These are phyloP conservation scores for Champsocephalus gunnari DNA, from an alignment of 2,797 vertebrate genomes.

Conservation along the genomic window DNA sequence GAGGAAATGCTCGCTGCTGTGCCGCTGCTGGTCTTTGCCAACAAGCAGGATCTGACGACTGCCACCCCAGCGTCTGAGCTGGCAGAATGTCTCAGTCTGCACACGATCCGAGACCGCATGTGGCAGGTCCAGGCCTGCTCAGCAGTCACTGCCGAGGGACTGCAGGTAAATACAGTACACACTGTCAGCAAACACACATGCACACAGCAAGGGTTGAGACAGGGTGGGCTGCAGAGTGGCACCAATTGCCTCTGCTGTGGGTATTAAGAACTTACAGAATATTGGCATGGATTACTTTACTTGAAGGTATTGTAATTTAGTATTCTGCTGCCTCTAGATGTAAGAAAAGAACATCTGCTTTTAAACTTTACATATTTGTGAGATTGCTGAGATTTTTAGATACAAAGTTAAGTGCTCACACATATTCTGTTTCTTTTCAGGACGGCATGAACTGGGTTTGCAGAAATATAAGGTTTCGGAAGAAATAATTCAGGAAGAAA, in stretches of 20 bases:
- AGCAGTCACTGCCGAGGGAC: conserved; percentile 79
- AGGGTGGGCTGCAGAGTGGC: not conserved
- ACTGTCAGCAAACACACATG: conserved; percentile 10
- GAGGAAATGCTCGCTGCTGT: conserved; percentile 81
- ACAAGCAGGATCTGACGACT: conserved; percentile 85
- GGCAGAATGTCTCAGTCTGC: conserved; percentile 80
- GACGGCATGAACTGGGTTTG: conserved; percentile 88
- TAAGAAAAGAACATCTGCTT: no score
- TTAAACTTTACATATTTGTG: no score
- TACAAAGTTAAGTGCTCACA: not conserved
- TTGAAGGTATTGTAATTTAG: no score
- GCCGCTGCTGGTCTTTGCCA: conserved; percentile 84
- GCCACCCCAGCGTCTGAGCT: conserved; percentile 80
- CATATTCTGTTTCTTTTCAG: conserved; percentile 60
- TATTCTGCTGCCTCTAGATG: no score
- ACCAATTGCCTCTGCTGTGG: not conserved
- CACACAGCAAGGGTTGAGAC: not conserved
- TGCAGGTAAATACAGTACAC: conserved; percentile 74
- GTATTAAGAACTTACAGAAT: conserved; percentile 5
- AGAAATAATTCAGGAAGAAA: conserved; percentile 67
- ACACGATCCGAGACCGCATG: conserved; percentile 82
- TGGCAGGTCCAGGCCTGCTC: conserved; percentile 87
- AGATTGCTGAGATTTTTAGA: no score
- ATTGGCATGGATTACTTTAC: no score
- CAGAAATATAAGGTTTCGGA: conserved; percentile 78